Base-by-base conservation (phyloP, 2,888 invertebrate genomes). In the Entomobrya proxima region DNA sequence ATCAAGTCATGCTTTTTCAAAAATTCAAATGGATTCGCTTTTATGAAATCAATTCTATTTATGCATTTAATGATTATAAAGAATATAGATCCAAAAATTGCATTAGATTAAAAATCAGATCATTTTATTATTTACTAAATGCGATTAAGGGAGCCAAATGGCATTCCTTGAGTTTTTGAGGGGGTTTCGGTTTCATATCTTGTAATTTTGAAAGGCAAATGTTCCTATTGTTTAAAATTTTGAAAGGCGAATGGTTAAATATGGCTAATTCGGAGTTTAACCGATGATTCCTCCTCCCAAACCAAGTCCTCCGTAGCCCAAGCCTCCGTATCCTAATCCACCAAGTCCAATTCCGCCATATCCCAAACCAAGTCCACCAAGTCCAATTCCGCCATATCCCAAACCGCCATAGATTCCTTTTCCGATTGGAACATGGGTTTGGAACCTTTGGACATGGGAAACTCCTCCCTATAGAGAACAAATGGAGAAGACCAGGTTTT, bases 241-340 rank as follows among this genome's bases (percentile, higher is more conserved):
- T 3, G 5, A 5, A 3, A n/a, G 64, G 32, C 4, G 35, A 35
- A 18, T 35, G n/a, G 1, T 15, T 30, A 5, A 35, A n/a, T 3
- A 6, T 37, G 18, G 64, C 4, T 64, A 13, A n/a, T 4, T 40
- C 15, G n/a, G 5, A 44, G n/a, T 35, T 69, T 69, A 69, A 69
- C 69, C 69, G 44, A 69, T 69, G 69, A 69, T 69, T 40, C 64
- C 64, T 13, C 64, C 64, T 64, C 64, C 64, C n/a, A 64, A n/a
- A 7, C 64, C 64, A 11, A 61, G 6, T 40, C 52, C 44, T 69
- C 44, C 24, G 24, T 55, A 55, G 6, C 55, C 55, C 21, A 64
- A 18, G 35, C 13, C 18, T 55, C 55, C 55, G 32, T 37, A 5
- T 37, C 67, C 69, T 21, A 69, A 3, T 21, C 69, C 69, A 1